phyloP scores from a whole-genome alignment of 2,888 invertebrate genomes.

The Tethea ocularis region DNA sequence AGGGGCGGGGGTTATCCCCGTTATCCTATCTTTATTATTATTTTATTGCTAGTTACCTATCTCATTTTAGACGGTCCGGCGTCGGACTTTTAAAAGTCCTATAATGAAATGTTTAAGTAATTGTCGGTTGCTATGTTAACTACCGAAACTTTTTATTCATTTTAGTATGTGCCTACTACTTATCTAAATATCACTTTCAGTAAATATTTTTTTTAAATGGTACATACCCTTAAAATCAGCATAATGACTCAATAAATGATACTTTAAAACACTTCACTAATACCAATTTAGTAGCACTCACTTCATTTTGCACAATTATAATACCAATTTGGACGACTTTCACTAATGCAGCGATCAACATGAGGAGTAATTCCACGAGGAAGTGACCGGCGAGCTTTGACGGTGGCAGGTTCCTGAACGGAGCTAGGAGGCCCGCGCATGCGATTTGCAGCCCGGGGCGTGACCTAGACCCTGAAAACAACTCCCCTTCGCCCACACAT shows the following conservation, averaged over 20 bases:
- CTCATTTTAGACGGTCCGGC: no score
- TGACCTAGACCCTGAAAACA: conserved; percentile 84
- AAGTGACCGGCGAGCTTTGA: conserved; percentile 61
- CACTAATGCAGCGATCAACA: conserved; percentile 20
- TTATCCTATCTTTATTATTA: no score
- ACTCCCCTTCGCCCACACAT: conserved; percentile 75
- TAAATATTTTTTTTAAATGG: neutral
- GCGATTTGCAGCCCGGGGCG: conserved; percentile 71
- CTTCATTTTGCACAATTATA: neutral
- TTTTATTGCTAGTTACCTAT: no score
- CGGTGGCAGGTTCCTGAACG: conserved; percentile 52
- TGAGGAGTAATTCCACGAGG: conserved; percentile 45
- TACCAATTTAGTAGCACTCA: neutral
- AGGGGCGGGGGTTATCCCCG: no score
- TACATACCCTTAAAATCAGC: neutral
- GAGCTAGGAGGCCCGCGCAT: conserved; percentile 60
- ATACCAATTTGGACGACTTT: neutral
- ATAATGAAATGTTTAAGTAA: no score
- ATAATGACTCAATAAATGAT: neutral
- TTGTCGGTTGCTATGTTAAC: no score
- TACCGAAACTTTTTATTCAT: no score
- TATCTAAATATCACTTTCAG: neutral
- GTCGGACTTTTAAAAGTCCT: no score
- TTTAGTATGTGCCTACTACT: no score
- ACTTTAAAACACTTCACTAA: neutral